Evolutionary conservation across 2,888 invertebrate species (phyloP).

Genomic region (Hirtodrosophila confusa): DNA sequence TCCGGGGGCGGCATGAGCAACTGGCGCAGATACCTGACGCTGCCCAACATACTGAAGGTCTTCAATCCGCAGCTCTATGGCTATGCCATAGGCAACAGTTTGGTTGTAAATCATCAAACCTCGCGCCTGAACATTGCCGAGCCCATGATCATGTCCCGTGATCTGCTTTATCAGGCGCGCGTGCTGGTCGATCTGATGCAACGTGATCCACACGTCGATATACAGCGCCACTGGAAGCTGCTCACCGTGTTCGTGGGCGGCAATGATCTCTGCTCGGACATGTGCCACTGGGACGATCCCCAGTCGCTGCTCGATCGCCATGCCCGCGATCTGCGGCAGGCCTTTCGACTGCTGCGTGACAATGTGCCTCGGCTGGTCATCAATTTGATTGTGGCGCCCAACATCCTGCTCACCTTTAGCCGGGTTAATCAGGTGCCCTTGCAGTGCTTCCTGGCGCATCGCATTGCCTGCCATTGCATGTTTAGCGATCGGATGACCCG

Average conservation of each 20-base stretch:
- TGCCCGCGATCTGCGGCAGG: constrained; percentile 84
- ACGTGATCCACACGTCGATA: constrained; percentile 83
- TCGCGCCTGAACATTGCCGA: constrained; percentile 82
- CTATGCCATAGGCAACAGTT: constrained; percentile 80
- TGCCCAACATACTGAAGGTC: constrained; percentile 87
- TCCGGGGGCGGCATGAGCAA: constrained; percentile 85
- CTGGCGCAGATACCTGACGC: constrained; percentile 85
- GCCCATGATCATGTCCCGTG: constrained; percentile 79
- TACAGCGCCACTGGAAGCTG: constrained; percentile 87
- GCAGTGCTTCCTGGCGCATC: constrained; percentile 67
- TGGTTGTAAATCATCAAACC: constrained; percentile 62
- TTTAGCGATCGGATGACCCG: constrained; percentile 57
- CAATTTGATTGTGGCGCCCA: constrained; percentile 74
- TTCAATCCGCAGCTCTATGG: constrained; percentile 88
- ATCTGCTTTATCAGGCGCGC: constrained; percentile 73
- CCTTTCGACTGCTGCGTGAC: constrained; percentile 85
- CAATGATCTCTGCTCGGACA: constrained; percentile 87
- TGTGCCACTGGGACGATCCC: constrained; percentile 85
- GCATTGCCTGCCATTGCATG: constrained; percentile 76
- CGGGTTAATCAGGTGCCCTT: constrained; percentile 57
- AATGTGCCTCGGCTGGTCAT: constrained; percentile 85
- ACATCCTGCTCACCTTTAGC: constrained; percentile 57
- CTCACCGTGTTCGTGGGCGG: constrained; percentile 86
- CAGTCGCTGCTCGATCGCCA: constrained; percentile 84
- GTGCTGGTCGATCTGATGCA: constrained; percentile 72